Evolutionary conservation across 1,140 invertebrate species (phyloP), one percentile per base, ranked within the genome.

Genomic region (Eupristina koningsbergeri): DNA sequence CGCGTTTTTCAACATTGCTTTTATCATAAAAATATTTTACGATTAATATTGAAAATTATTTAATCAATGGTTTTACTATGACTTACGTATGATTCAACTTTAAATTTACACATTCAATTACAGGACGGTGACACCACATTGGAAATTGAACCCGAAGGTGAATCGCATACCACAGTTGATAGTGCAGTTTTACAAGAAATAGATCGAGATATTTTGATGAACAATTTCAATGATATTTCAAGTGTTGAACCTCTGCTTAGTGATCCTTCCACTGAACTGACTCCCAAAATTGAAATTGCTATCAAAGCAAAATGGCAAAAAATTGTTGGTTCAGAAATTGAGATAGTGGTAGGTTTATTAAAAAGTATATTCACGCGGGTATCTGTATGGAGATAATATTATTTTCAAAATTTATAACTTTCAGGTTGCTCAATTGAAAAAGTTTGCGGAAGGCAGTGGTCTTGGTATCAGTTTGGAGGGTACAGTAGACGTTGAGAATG

Each of bases 381-480:
- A 22, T 36, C 34, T 77, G 19, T 63, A 61, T 41, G 11, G 3
- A 39, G 41, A 39, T 36, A 39, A 41, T 26, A 19, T 71, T 41
- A 39, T 2, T 71, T 9, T 41, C 17, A 17, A 71, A 39, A 58
- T 58, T 71, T 71, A 26, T 71, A 39, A 61, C 45, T 74, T 17
- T 29, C 83, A 95, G 94, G 94, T 98, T 81, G 97, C 97, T 1
- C 95, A 97, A 88, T 93, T 96, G 87, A 96, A 94, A 89, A 99
- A 97, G 93, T 97, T 95, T 91, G 96, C 95, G 84, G 97, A 96
- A 92, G 96, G 94, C 87, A 97, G 98, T 84, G 98, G 98, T 29
- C 93, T 99, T 39, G 98, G 98, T 15, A 99, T 99, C 85, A 98
- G 97, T 81, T 93, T 99, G 75, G 98, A 99, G 91, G 98, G 98